These are phyloP conservation scores for Lasioglossum morio DNA, from an alignment of 2,888 invertebrate genomes.

Conservation along the genomic window DNA sequence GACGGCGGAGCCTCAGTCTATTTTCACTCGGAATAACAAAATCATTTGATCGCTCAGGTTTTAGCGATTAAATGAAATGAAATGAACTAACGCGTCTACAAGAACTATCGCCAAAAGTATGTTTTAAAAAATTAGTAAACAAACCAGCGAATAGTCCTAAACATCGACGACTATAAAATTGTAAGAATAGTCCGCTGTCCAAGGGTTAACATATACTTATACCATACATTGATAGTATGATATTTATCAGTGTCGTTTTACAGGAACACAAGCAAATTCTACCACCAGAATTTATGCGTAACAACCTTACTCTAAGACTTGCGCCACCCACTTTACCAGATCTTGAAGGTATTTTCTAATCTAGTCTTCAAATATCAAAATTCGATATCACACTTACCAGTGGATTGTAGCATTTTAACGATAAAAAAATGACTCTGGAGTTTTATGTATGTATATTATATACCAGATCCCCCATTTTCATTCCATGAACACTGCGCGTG, in stretches of 20 bases:
- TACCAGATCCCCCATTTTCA: conserved; percentile 47
- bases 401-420: conserved; percentile 40
- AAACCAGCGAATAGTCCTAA: not conserved
- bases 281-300: conserved; percentile 81
- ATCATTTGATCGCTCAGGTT: not conserved
- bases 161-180: not conserved
- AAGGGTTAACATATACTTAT: not conserved
- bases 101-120: too few relatives aligned
- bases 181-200: not conserved
- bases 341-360: conserved; percentile 83
- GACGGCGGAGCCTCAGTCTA: not conserved
- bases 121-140: not conserved
- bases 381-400: conserved; percentile 35
- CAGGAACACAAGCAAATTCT: conserved; percentile 79
- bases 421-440: conserved; percentile 37
- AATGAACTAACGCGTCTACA: not conserved
- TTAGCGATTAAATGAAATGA: not conserved
- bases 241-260: conserved; percentile 32
- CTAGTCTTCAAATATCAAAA: conserved; percentile 74
- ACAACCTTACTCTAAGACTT: conserved; percentile 79
- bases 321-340: conserved; percentile 82
- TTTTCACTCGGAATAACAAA: not conserved
- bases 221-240: not conserved
- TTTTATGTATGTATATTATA: conserved; percentile 52
- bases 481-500: conserved; percentile 45